Evolutionary conservation across 2,888 invertebrate genomes (phyloP).

Genomic region (Dryobotodes eremita): DNA sequence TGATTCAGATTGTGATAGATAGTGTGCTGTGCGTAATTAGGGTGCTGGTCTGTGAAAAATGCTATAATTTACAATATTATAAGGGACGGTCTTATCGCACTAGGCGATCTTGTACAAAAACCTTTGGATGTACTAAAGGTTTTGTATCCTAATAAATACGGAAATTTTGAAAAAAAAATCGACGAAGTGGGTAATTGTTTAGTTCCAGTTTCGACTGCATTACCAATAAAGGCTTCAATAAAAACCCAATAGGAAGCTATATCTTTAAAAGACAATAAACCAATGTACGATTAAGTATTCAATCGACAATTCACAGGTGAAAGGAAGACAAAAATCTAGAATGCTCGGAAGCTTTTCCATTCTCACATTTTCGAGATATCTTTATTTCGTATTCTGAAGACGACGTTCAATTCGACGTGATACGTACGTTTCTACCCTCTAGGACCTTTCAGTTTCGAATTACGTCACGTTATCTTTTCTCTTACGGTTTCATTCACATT

Average conservation of each 20-base stretch:
- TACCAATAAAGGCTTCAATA: neutral
- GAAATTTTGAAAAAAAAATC: neutral
- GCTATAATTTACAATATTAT: too few relatives aligned
- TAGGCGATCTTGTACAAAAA: neutral
- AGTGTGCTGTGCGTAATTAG: too few relatives aligned
- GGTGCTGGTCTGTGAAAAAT: too few relatives aligned
- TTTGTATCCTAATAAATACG: neutral
- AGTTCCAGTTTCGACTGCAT: neutral
- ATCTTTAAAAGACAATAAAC: too few relatives aligned
- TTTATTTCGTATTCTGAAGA: constrained; percentile 41
- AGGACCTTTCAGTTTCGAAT: constrained; percentile 24
- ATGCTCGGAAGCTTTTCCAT: neutral
- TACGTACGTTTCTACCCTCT: constrained; percentile 10
- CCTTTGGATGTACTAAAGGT: neutral
- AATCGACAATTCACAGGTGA: neutral
- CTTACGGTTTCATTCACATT: constrained; percentile 27
- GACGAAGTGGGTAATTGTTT: neutral
- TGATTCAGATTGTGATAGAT: too few relatives aligned
- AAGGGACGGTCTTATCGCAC: too few relatives aligned
- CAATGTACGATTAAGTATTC: neutral
- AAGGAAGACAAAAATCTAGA: constrained; percentile 17
- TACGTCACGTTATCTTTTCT: constrained; percentile 30
- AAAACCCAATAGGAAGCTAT: too few relatives aligned
- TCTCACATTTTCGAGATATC: constrained; percentile 6
- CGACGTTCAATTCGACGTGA: constrained; percentile 29